Evolutionary conservation across 2,113 vertebrate genomes (phyloP), one percentile per base, ranked within the genome.

Genomic region (Epinephelus cyanopodus): DNA sequence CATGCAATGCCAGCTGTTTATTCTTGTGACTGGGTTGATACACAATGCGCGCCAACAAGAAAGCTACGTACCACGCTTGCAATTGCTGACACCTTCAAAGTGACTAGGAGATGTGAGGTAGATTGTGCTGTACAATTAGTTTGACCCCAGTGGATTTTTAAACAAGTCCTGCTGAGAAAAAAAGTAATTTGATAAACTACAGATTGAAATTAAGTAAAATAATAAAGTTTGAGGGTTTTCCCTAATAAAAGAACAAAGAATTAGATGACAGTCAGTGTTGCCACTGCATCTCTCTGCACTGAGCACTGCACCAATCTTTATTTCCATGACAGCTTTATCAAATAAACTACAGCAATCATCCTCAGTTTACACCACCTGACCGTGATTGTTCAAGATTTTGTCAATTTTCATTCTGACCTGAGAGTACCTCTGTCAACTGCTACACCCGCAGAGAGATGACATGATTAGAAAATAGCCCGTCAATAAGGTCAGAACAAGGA

Each of bases 401-500:
- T 61, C 37, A 58, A n/a, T 57, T 69, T 60, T 21, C 14, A 73
- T 56, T 69, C 25, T 61, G 77, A 67, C 77, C 79, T 42, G 37
- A 74, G 62, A 39, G 17, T n/a, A 18, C 45, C 18, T 27, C 27
- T 45, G 53, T 27, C 47, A 2, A 29, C 48, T 37, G 62, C 65
- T 67, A n/a, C 67, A 47, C 25, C 71, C 67, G 27, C 64, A 47
- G 53, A 82, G 80, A 52, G 37, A 61, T 48, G 48, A 63, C 69
- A 53, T 47, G 63, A 71, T 79, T 62, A 63, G 79, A 88, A 80
- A 88, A 89, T 6, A 79, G 50, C 23, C 60, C 42, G 68, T 17
- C 79, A 77, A 75, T 70, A 65, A 90, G 85, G 86, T 85, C 87
- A 75, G 73, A 82, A 60, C 18, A 8, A 79, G 25, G n/a, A 69